Conservation (phyloP, 2,797 vertebrate genomes). For the Gymnothorax reevesii region DNA sequence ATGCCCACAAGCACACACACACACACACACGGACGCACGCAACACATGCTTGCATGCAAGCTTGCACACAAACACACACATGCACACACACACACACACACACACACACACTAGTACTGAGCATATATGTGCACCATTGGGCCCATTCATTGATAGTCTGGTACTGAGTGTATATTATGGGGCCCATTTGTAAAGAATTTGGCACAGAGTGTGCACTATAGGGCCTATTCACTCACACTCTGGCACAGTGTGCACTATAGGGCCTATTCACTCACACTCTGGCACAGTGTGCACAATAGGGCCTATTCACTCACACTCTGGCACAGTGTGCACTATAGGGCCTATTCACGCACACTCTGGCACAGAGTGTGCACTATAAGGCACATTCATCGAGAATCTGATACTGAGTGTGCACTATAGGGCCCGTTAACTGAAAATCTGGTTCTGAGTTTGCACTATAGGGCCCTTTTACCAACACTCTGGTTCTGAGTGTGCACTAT, state of each 20-base stretch:
- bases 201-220: neutral
- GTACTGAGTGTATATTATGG: too few species aligned
- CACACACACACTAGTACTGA: too few species aligned
- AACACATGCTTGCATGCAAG: neutral
- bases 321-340: neutral
- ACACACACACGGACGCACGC: constrained; percentile 8
- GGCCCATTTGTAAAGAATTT: neutral
- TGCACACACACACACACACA: too few species aligned
- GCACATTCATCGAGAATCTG: neutral
- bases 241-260: neutral
- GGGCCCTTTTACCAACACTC: neutral
- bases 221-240: neutral
- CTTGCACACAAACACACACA: too few species aligned
- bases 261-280: neutral
- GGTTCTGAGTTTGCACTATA: neutral
- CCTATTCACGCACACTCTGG: neutral
- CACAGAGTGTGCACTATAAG: too few species aligned
- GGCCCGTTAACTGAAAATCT: neutral
- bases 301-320: neutral
- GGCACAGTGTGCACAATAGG: neutral
- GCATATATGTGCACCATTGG: too few species aligned
- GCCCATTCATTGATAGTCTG: too few species aligned
- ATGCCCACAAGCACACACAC: neutral
- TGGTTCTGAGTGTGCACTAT: neutral
- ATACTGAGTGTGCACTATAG: neutral